phyloP scores from a whole-genome alignment of 2,888 invertebrate genomes.

The Polyommatus icarus region DNA sequence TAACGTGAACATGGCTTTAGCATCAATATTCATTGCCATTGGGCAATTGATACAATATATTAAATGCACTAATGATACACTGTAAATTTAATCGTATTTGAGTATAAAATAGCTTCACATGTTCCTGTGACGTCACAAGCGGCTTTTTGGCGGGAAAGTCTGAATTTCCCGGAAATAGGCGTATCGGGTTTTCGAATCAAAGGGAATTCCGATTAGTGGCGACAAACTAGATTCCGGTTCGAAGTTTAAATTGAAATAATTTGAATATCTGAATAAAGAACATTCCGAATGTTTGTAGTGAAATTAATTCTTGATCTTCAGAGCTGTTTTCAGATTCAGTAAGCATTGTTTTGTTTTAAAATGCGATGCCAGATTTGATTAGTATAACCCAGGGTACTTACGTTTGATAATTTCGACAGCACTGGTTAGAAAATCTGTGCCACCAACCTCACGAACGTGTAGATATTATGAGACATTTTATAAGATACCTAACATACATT shows the following conservation, averaged over 20 bases:
- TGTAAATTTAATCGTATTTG: not conserved
- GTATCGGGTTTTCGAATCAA: conserved; percentile 19
- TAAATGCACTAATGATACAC: not conserved
- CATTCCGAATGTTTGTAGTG: conserved; percentile 17
- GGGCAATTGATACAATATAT: not conserved
- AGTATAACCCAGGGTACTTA: not conserved
- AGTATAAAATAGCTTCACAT: not conserved
- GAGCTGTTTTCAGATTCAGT: not conserved
- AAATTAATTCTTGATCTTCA: not conserved
- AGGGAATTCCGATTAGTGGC: conserved; percentile 20
- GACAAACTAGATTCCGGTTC: conserved; percentile 15
- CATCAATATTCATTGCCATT: not conserved
- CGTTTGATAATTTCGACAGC: too few relatives aligned
- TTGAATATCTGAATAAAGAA: conserved; percentile 21
- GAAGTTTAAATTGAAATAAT: conserved; percentile 16
- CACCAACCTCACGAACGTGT: too few relatives aligned
- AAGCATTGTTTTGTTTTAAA: not conserved
- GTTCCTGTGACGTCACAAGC: not conserved
- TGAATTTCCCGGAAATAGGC: conserved; percentile 7
- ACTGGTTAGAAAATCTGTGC: too few relatives aligned
- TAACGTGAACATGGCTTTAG: too few relatives aligned
- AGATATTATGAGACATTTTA: too few relatives aligned
- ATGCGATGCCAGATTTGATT: not conserved
- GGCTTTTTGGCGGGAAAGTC: not conserved
- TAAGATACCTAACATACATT: too few relatives aligned